A percentile compares a stretch with the other conserved stretches of the same genome.
Conservation (phyloP, 2,113 vertebrate genomes). For the Cettia cetti region DNA sequence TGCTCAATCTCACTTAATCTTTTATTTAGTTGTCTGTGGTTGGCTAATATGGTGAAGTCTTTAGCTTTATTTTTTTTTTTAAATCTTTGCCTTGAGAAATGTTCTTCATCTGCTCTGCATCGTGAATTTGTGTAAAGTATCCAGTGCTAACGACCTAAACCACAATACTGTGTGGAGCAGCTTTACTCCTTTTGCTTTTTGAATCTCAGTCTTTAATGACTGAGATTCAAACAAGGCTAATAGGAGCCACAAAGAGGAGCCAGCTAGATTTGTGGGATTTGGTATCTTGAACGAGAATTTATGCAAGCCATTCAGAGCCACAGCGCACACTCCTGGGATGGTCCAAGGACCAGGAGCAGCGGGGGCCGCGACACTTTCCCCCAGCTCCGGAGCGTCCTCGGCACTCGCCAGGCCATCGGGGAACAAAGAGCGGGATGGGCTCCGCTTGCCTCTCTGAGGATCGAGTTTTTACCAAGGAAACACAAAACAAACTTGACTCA, state of each 20-base stretch:
- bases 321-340: too few species aligned
- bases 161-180: background rate
- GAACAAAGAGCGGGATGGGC: too few species aligned
- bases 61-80: background rate
- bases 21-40: background rate
- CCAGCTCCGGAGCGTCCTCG: too few species aligned
- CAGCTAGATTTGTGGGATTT: background rate
- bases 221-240: background rate
- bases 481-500: too few species aligned
- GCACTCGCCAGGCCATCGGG: too few species aligned
- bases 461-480: too few species aligned
- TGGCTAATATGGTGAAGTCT: background rate
- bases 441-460: too few species aligned
- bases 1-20: constrained; percentile 10
- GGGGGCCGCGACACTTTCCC: too few species aligned
- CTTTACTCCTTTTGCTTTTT: background rate
- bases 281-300: background rate
- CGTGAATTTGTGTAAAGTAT: background rate
- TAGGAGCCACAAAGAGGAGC: background rate
- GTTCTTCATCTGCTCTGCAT: background rate
- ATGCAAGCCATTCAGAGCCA: background rate
- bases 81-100: background rate
- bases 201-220: background rate
- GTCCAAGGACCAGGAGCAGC: too few species aligned
- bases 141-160: background rate